phyloP scores from a whole-genome alignment of 2,113 vertebrate genomes.

The Gambusia affinis region DNA sequence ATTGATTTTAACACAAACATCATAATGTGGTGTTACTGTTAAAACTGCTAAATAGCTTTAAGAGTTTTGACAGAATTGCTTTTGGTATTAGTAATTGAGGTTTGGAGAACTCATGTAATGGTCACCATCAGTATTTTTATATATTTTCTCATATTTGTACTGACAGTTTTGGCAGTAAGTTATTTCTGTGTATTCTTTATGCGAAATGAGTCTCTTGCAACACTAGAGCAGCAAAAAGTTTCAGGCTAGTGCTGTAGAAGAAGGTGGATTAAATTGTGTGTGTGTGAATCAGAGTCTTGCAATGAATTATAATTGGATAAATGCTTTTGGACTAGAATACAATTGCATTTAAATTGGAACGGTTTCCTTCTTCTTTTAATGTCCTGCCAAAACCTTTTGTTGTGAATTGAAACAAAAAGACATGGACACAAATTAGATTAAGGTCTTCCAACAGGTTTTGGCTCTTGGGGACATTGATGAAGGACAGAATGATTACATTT shows the following conservation, averaged over 20 bases:
- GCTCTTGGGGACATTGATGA: background rate
- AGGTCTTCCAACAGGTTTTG: background rate
- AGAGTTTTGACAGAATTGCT: conserved; percentile 2
- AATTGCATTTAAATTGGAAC: too few species aligned
- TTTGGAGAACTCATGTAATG: background rate
- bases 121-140: background rate
- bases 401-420: too few species aligned
- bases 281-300: background rate
- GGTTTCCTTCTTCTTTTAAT: too few species aligned
- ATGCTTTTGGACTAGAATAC: background rate
- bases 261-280: background rate
- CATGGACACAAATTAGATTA: background rate
- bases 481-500: background rate
- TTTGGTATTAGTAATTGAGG: background rate
- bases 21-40: conserved; percentile 13
- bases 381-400: too few species aligned
- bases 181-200: background rate
- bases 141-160: background rate
- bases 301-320: background rate
- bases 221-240: background rate
- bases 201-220: background rate
- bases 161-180: background rate
- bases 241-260: conserved; percentile 8
- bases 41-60: conserved; percentile 8
- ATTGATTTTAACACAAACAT: conserved; percentile 17